Evolutionary conservation across 2,888 invertebrate species (phyloP).

Genomic region (Orthosia cruda): DNA sequence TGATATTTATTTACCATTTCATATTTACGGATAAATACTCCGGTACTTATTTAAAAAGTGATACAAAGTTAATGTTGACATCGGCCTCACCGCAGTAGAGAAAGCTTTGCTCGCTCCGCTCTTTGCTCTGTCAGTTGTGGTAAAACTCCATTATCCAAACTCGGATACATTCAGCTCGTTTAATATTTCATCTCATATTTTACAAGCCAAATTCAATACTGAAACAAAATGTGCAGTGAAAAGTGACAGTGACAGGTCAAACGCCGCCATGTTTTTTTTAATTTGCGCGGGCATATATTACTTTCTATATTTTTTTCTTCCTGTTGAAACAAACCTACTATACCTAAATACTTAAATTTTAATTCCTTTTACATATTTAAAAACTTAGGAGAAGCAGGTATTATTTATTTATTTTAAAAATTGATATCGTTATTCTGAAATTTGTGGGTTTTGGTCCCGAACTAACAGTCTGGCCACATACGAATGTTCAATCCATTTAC

Average conservation of each 20-base stretch:
- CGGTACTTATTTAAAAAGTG: constrained; percentile 16
- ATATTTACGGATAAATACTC: not conserved
- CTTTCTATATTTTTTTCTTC: not conserved
- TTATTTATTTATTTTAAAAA: constrained; percentile 19
- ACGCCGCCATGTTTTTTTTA: constrained; percentile 17
- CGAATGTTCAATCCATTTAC: constrained; percentile 40
- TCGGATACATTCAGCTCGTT: constrained; percentile 64
- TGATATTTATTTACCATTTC: not conserved
- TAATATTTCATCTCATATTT: constrained; percentile 56
- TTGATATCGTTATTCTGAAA: constrained; percentile 23
- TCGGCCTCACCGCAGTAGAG: constrained; percentile 56
- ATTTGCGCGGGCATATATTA: constrained; percentile 21
- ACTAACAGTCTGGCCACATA: constrained; percentile 36
- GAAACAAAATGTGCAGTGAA: constrained; percentile 9
- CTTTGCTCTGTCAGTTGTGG: constrained; percentile 68
- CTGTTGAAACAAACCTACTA: not conserved
- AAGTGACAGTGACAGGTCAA: constrained; percentile 9
- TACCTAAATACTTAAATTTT: constrained; percentile 11
- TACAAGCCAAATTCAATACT: constrained; percentile 36
- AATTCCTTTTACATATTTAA: not conserved
- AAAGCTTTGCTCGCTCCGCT: constrained; percentile 57
- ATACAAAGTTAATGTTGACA: constrained; percentile 53
- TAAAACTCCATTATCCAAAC: constrained; percentile 75
- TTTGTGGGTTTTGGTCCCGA: constrained; percentile 36
- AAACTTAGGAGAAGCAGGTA: not conserved